These are phyloP conservation scores for Parambassis ranga DNA, from an alignment of 2,797 vertebrate species.

Conservation along the genomic window DNA sequence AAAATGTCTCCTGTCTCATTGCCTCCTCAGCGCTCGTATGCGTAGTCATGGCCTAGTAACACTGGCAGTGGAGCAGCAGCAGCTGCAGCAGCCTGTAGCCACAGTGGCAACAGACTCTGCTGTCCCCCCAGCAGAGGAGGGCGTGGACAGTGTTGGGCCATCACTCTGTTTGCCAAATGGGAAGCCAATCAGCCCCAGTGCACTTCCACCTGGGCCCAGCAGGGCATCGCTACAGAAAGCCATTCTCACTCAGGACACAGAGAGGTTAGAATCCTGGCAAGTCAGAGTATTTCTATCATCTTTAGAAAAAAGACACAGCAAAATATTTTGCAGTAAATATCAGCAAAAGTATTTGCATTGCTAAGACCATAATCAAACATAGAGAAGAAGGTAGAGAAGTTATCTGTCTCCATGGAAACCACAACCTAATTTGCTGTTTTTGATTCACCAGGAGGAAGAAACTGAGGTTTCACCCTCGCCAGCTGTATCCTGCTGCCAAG, in stretches of 20 bases:
- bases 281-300: neutral
- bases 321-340: neutral
- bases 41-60: constrained; percentile 83
- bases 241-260: constrained; percentile 88
- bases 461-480: constrained; percentile 90
- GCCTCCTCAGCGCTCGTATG: constrained; percentile 84
- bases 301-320: neutral
- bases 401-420: too few relatives aligned
- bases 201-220: constrained; percentile 84
- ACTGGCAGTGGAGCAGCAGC: constrained; percentile 68
- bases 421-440: constrained; percentile 9
- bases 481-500: constrained; percentile 90
- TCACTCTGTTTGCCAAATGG: constrained; percentile 87
- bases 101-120: constrained; percentile 55
- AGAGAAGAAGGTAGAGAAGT: too few relatives aligned
- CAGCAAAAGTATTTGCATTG: neutral
- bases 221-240: constrained; percentile 89
- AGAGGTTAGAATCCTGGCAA: constrained; percentile 75
- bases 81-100: constrained; percentile 65
- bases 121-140: constrained; percentile 75
- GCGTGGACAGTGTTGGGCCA: constrained; percentile 90
- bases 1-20: neutral
- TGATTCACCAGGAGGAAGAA: constrained; percentile 84
- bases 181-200: constrained; percentile 84
- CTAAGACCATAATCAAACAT: too few relatives aligned